Evolutionary conservation across 2,888 invertebrate species (phyloP).

Genomic region (Sinodicranocentrus sp.): DNA sequence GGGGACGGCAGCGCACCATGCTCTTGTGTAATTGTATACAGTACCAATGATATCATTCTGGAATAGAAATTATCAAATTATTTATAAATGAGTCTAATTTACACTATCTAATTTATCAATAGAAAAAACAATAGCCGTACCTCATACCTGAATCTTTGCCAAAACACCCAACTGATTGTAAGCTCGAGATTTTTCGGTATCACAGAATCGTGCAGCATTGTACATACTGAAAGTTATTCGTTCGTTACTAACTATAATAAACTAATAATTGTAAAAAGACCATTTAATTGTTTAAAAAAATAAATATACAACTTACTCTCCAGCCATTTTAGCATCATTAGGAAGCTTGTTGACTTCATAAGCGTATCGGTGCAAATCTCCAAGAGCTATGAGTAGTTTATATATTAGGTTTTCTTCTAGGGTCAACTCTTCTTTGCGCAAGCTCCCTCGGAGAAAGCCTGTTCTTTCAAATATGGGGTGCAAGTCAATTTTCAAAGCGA

Average conservation of each 20-base stretch:
- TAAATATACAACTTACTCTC: conserved; percentile 81
- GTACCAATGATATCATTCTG: conserved; percentile 65
- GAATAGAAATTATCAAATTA: conserved; percentile 6
- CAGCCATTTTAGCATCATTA: conserved; percentile 80
- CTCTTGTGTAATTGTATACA: conserved; percentile 65
- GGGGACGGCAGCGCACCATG: conserved; percentile 6
- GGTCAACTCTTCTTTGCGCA: not conserved
- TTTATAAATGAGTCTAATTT: too few species aligned
- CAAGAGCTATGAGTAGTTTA: conserved; percentile 91
- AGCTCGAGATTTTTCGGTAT: conserved; percentile 96
- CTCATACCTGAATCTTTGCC: conserved; percentile 82
- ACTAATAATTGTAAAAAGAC: not conserved
- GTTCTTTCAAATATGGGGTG: conserved; percentile 82
- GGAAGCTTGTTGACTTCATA: not conserved
- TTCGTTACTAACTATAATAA: not conserved
- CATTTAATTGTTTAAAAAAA: not conserved
- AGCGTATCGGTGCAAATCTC: conserved; percentile 93
- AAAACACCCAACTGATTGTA: conserved; percentile 96
- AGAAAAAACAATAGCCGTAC: too few species aligned
- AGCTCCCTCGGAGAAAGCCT: not conserved
- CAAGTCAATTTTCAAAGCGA: conserved; percentile 86
- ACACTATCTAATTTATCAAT: too few species aligned
- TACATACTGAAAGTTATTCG: conserved; percentile 85
- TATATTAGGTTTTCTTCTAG: conserved; percentile 38
- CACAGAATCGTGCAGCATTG: conserved; percentile 93